These are phyloP conservation scores for Capitulum mitella DNA, from an alignment of 2,888 invertebrate genomes.

Conservation along the genomic window DNA sequence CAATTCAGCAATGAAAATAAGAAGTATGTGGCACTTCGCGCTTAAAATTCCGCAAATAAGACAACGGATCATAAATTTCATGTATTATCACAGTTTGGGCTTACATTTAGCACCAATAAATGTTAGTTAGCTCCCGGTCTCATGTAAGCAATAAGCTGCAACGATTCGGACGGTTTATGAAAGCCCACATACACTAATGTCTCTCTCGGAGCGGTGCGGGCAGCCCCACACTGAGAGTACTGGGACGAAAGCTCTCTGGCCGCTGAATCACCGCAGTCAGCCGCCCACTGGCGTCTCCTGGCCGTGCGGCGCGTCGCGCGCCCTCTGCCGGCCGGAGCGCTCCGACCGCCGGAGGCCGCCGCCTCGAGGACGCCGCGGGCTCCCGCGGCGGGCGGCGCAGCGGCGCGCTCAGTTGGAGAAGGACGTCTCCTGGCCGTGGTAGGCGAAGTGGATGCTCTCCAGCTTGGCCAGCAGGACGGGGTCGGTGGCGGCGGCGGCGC, in stretches of 20 bases:
- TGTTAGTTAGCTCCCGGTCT: constrained; percentile 8
- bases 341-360: no score
- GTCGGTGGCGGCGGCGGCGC: constrained; percentile 15
- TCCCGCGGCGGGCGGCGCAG: no score
- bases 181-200: constrained; percentile 9
- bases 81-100: constrained; percentile 18
- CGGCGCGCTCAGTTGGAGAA: constrained; percentile 10
- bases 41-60: no score
- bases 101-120: background rate
- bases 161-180: background rate
- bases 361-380: no score
- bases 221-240: no score
- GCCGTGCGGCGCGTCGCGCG: no score
- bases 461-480: background rate
- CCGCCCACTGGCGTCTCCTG: no score
- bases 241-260: no score
- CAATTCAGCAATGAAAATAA: no score
- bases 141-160: constrained; percentile 1
- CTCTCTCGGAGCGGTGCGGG: background rate
- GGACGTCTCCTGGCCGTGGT: constrained; percentile 21
- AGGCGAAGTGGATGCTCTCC: constrained; percentile 15
- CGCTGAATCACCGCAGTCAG: no score
- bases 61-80: background rate
- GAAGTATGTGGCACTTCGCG: no score
- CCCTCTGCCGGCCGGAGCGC: no score